Percentiles rank a stretch among this genome's conserved stretches.
These are phyloP conservation scores for Ameiurus melas DNA, from an alignment of 2,113 vertebrate genomes.

Conservation along the genomic window DNA sequence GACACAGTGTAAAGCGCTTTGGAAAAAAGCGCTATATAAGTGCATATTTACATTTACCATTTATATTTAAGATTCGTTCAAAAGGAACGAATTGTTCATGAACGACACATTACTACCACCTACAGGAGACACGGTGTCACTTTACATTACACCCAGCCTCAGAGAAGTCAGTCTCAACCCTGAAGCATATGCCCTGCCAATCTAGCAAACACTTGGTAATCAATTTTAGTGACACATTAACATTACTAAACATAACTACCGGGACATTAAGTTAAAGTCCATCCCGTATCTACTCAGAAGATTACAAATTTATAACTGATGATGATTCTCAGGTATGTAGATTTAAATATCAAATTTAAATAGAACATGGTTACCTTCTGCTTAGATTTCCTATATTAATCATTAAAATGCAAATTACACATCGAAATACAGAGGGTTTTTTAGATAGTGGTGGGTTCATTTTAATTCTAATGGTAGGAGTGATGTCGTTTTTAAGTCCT, in stretches of 20 bases:
- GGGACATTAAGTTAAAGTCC: background rate
- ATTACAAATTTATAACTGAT: background rate
- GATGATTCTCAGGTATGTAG: background rate
- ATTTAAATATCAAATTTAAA: background rate
- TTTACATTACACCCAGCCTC: background rate
- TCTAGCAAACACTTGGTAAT: background rate
- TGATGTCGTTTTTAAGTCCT: background rate
- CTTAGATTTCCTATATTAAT: background rate
- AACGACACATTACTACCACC: background rate
- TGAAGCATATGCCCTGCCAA: background rate
- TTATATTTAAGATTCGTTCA: no score
- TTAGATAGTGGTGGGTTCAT: background rate
- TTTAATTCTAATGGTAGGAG: background rate
- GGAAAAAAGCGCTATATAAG: no score
- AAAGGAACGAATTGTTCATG: no score
- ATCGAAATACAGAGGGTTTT: background rate
- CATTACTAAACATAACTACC: background rate
- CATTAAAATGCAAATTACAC: background rate
- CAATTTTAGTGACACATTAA: conserved; percentile 21
- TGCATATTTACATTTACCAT: no score
- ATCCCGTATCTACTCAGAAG: background rate
- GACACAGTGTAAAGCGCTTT: no score
- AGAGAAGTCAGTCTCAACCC: background rate
- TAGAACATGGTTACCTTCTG: background rate
- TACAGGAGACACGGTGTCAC: background rate